Evolutionary conservation across 2,888 invertebrate genomes (phyloP).

Genomic region (Pristionchus fissidentatus): DNA sequence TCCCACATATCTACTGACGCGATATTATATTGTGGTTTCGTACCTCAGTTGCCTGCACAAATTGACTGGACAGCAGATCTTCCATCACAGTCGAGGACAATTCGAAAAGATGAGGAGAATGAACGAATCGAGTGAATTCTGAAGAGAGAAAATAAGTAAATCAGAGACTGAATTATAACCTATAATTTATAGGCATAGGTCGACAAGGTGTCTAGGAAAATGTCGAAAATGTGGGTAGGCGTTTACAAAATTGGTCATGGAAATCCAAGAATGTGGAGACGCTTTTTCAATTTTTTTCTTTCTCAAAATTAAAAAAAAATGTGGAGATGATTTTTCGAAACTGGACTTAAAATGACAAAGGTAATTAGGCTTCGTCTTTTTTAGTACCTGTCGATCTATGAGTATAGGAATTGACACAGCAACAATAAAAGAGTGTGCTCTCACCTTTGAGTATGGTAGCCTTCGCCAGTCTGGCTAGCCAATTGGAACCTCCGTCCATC

Average conservation of each 20-base stretch:
- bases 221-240: neutral
- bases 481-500: conserved; percentile 89
- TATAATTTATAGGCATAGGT: neutral
- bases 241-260: neutral
- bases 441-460: conserved; percentile 43
- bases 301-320: too few relatives aligned
- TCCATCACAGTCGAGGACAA: conserved; percentile 49
- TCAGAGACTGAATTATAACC: neutral
- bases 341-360: too few relatives aligned
- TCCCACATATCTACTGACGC: too few relatives aligned
- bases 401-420: neutral
- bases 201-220: neutral
- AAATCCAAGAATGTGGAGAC: too few relatives aligned
- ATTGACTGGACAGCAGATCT: conserved; percentile 51
- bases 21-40: too few relatives aligned
- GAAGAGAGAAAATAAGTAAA: neutral
- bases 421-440: neutral
- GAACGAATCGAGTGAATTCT: conserved; percentile 51
- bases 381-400: too few relatives aligned
- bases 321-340: too few relatives aligned
- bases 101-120: conserved; percentile 48
- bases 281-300: too few relatives aligned
- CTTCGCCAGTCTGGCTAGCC: conserved; percentile 85
- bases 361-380: too few relatives aligned
- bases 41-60: conserved; percentile 78